Evolutionary conservation across 2,888 invertebrate genomes (phyloP), one percentile per base, ranked within the genome.

Genomic region (Scaptomyza tumidula): DNA sequence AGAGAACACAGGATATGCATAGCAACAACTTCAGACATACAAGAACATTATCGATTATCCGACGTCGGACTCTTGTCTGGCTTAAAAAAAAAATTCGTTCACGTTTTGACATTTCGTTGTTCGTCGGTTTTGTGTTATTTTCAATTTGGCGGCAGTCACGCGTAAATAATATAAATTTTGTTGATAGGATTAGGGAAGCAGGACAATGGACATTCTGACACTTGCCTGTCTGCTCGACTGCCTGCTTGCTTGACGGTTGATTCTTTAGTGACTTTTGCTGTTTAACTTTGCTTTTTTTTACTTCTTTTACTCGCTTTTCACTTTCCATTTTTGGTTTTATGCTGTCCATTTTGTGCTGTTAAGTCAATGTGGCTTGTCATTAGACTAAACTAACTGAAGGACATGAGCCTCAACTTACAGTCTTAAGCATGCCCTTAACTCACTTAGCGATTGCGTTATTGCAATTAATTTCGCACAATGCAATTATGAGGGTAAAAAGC

Each of bases 141-240:
- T 64, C 63, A 65, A 76, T 71, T 60, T 74, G 33, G 9, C 55
- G 59, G 50, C 88, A 78, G 78, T 81, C 75, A 81, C 57, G 86
- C 64, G 82, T 75, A 58, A 87, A 50, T 89, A 83, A 83, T 85
- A 62, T 69, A 70, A 83, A 80, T 84, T 70, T 39, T 54, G 33
- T 53, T 65, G 62, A 78, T 54, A 41, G 78, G 62, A 62, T 83
- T 68, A 53, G 13, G 13, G 44, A 37, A 16, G 29, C 57, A 55
- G 49, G 63, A 37, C 44, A 50, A n/a, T 35, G 35, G 50, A 3
- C 45, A 52, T 62, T 35, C 46, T 66, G 74, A 63, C 71, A 59
- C 58, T 78, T 75, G 75, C 45, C 58, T 14, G 37, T 35, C 13
- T 19, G 37, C n/a, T n/a, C 6, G 4, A 2, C 35, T 13, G 35